Evolutionary conservation across 2,113 vertebrate species (phyloP), one percentile per base, ranked within the genome.

Genomic region (Leucopsar rothschildi): DNA sequence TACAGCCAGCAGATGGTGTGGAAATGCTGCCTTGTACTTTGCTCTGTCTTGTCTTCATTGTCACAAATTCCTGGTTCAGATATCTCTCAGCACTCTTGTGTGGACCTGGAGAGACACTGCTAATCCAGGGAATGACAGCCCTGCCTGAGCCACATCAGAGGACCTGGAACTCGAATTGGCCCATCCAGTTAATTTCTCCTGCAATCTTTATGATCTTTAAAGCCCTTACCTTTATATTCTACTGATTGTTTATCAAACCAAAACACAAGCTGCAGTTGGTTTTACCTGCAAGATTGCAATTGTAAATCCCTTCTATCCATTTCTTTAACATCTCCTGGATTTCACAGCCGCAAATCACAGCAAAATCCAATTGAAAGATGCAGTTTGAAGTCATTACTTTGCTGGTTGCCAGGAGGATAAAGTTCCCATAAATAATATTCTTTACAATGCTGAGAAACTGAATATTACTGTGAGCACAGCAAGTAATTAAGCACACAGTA

Each of bases 381-480:
- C 9, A 73, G 21, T n/a, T 42, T 56, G 50, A 90, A 90, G 72
- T 63, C 94, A 93, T 71, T 88, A 65, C 37, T 86, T 88, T 18
- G 29, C 35, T 81, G 50, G 37, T 47, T 90, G 50, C 50, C 88
- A 86, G 72, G 19, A 95, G 29, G 24, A 93, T 86, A 80, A 92
- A 57, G 45, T 82, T 90, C 31, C 82, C 23, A 2, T 65, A 29
- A 95, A 92, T 72, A 82, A 76, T 69, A 69, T 55, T 86, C 27
- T 37, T 88, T 50, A 90, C 39, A 81, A 83, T 70, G 64, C 64
- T 78, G 80, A 86, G 95, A 93, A 95, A 94, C 18, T 24, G 40
- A 85, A 64, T 40, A 82, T 47, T 45, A 37, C 28, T 63, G 75
- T 49, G 28, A 83, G 29, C 25, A 92, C 66, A 90, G n/a, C 31